Evolutionary conservation across 2,888 invertebrate genomes (phyloP), one percentile per base, ranked within the genome.

Genomic region (Noctua janthe): DNA sequence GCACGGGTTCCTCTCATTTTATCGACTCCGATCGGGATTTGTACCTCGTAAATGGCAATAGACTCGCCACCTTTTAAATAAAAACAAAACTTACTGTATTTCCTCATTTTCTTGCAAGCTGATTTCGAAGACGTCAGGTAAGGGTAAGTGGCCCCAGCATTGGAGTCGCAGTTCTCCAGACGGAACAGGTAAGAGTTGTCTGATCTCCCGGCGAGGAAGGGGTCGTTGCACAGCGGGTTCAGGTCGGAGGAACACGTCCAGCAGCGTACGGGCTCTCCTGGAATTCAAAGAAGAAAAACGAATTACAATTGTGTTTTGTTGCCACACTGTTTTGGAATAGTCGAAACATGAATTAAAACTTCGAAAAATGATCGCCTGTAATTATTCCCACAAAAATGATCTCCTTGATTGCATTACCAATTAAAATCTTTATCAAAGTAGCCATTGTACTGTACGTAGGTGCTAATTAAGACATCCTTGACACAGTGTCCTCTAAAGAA

Each of bases 171-270:
- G 94, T 97, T 96, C 89, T 97, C 97, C 74, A 97, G 89, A 11
- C 95, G 93, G 92, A 95, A 95, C 51, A 95, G 92, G 87, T 97
- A 96, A 20, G 95, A 94, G 91, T 95, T 96, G 87, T 97, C 96
- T 39, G 95, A 92, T 62, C 96, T 94, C 47, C 96, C 96, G n/a
- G 97, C 96, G 91, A 98, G 97, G 97, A 98, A 98, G 74, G 98
- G 98, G 93, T 98, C 98, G 71, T 97, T 97, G 94, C 98, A 98
- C 89, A 97, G 97, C 17, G 97, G 97, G 87, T 98, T 98, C 90
- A 97, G 95, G 90, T 98, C 98, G 4, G 98, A 98, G 0, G 98
- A 97, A 91, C 98, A 98, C 17, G 98, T 97, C 98, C 98, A 98
- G 92, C 98, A 98, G 90, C 97, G 97, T 15, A 98, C 94, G 8